Conservation (phyloP, 2,797 vertebrate species). For the Threskiornis aethiopicus region DNA sequence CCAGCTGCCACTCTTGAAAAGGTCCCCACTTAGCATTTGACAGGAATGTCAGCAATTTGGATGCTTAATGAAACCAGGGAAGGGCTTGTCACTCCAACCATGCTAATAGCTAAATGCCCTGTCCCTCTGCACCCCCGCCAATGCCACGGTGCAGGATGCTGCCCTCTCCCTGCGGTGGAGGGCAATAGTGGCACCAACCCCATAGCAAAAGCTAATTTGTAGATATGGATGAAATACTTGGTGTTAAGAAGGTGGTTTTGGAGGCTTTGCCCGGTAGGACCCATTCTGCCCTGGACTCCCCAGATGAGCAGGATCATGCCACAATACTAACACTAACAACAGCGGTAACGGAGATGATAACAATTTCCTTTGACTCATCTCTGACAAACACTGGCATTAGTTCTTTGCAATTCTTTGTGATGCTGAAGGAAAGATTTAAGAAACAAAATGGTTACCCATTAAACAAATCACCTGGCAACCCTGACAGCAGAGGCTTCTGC, state of each 20-base stretch:
- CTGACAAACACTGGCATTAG: neutral
- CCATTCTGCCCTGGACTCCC: neutral
- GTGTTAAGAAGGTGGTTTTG: neutral
- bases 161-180: accelerated
- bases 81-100: neutral
- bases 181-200: neutral
- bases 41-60: neutral
- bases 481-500: neutral
- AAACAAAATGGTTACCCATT: neutral
- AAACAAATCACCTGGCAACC: neutral
- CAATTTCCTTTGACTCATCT: neutral
- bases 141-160: neutral
- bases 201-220: no score
- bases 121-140: neutral
- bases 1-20: neutral
- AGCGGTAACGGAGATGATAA: neutral
- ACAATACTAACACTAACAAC: neutral
- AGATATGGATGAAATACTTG: neutral
- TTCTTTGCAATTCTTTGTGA: neutral
- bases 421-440: neutral
- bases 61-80: neutral
- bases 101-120: neutral
- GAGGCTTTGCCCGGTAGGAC: neutral
- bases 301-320: neutral
- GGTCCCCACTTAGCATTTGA: neutral